Percentiles rank a stretch among this genome's conserved stretches.
phyloP scores from a whole-genome alignment of 1,140 invertebrate genomes.

The Druon quercuslanigerum region DNA sequence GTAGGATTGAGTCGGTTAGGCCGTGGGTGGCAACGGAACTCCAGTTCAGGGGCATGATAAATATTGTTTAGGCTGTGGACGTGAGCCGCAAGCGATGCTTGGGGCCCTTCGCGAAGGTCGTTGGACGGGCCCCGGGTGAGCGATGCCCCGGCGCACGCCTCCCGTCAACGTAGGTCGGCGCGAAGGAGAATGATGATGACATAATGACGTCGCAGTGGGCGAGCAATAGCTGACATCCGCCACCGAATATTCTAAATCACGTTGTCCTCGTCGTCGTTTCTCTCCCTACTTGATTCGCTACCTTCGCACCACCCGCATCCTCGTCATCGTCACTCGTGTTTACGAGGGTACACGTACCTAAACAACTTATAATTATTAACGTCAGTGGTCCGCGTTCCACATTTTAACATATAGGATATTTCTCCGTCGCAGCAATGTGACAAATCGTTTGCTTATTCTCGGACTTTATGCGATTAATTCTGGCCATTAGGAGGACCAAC shows the following conservation, averaged over 20 bases:
- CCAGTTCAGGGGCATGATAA: constrained; percentile 69
- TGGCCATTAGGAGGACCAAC: neutral
- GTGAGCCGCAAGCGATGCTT: constrained; percentile 57
- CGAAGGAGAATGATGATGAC: constrained; percentile 75
- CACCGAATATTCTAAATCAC: constrained; percentile 75
- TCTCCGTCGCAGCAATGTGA: constrained; percentile 38
- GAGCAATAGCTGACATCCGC: constrained; percentile 76
- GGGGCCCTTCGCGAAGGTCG: constrained; percentile 56
- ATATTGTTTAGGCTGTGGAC: constrained; percentile 66
- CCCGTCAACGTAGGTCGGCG: constrained; percentile 68
- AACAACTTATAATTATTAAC: constrained; percentile 58
- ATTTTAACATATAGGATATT: constrained; percentile 49
- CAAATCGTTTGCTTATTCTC: constrained; percentile 4
- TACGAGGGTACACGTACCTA: constrained; percentile 55
- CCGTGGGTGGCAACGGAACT: constrained; percentile 67
- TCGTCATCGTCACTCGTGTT: constrained; percentile 68
- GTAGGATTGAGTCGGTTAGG: constrained; percentile 26
- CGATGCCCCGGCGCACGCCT: constrained; percentile 71
- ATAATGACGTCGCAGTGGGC: constrained; percentile 75
- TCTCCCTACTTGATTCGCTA: constrained; percentile 39
- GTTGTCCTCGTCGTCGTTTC: constrained; percentile 55
- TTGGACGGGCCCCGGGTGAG: constrained; percentile 63
- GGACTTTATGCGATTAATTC: constrained; percentile 46
- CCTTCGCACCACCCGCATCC: constrained; percentile 54
- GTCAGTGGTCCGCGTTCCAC: constrained; percentile 44